These are phyloP conservation scores for Himalopsyche tibetana DNA, from an alignment of 2,888 invertebrate species.

Conservation along the genomic window DNA sequence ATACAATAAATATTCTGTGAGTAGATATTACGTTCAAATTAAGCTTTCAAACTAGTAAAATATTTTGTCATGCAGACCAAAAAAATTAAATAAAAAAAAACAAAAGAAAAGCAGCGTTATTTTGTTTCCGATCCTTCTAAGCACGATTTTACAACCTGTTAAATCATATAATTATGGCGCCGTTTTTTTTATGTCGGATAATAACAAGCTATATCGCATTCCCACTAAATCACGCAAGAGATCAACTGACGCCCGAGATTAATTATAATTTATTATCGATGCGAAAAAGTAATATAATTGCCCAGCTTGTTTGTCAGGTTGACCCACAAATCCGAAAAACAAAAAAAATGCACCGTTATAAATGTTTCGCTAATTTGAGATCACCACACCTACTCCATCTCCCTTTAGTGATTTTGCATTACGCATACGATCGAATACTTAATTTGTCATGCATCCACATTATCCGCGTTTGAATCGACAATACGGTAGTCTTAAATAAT, in stretches of 20 bases:
- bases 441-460: neutral
- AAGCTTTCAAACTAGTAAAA: no score
- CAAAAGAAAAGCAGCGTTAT: no score
- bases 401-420: neutral
- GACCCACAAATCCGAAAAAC: constrained; percentile 5
- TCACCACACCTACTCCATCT: constrained; percentile 18
- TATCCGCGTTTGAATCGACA: neutral
- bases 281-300: constrained; percentile 1
- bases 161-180: no score
- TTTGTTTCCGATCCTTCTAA: no score
- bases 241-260: neutral
- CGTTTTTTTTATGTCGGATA: no score
- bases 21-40: no score
- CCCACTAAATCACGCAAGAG: neutral
- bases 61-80: no score
- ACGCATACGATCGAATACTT: neutral
- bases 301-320: neutral
- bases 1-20: no score
- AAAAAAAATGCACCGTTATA: constrained; percentile 3
- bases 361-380: constrained; percentile 27
- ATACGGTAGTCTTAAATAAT: neutral
- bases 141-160: no score
- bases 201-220: neutral
- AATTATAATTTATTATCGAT: neutral
- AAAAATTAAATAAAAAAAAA: no score